Base-by-base conservation (phyloP, 2,888 invertebrate genomes). In the Dryobotodes eremita region DNA sequence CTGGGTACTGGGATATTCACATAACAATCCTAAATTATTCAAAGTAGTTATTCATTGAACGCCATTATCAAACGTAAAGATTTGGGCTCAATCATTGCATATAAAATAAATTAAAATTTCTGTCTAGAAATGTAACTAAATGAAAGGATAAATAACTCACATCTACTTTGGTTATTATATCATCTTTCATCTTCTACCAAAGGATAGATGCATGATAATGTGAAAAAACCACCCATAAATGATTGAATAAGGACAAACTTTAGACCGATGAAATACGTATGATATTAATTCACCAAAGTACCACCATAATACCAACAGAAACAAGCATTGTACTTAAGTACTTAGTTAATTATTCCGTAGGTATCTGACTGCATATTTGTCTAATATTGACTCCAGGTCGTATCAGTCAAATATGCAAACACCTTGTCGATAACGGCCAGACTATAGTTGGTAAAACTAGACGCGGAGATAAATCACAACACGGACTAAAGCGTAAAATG, bases 321-420 rank as follows among this genome's bases (percentile, higher is more conserved):
- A 72, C 62, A 55, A 75, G 3, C 64, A 78, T 66, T 71, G 42
- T 71, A 71, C 23, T 77, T 13, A 57, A 62, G 48, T 48, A 31
- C 23, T 70, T 7, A 55, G 61, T 71, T 68, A 83, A 79, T 84
- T 83, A 83, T 79, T 82, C 77, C 82, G 23, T 20, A 62, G 75
- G 26, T 75, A 81, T 81, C 75, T 55, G 76, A 77, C 82, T 73
- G 75, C 68, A 84, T 79, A 86, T 80, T 79, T 79, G 80, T 80
- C 78, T 61, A 61, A 80, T 71, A 78, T 77, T 77, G 53, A 73
- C 80, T 83, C 55, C 36, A 71, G 46, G 26, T 57, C 46, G 68
- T 86, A 82, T 80, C 84, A 83, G 75, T 83, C 73, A 83, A 85
- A 85, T 85, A 85, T 85, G 84, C 86, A 79, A 85, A 85, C 86